phyloP scores from a whole-genome alignment of 2,888 invertebrate species.

The Crematogaster levior region DNA sequence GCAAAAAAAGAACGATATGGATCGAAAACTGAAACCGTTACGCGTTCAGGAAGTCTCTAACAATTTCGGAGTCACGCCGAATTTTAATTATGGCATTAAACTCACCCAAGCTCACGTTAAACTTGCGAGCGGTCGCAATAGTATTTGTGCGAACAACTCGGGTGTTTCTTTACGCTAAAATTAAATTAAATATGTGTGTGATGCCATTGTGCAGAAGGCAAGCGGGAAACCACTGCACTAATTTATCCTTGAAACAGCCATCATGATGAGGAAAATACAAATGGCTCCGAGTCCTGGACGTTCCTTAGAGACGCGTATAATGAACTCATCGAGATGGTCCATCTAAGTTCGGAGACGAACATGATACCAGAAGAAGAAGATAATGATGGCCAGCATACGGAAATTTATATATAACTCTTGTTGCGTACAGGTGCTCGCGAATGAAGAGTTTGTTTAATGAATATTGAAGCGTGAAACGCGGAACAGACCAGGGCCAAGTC shows the following conservation, averaged over 20 bases:
- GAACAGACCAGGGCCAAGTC: neutral
- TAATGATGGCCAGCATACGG: too few relatives aligned
- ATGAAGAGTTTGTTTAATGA: neutral
- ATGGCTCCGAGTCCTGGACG: too few relatives aligned
- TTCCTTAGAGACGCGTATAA: too few relatives aligned
- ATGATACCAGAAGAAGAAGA: too few relatives aligned
- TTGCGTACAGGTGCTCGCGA: neutral
- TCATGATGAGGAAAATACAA: too few relatives aligned
- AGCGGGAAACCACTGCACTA: too few relatives aligned
- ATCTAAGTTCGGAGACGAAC: too few relatives aligned
- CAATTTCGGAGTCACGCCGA: neutral
- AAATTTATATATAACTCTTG: neutral
- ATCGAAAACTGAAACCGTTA: slow-evolving; percentile 38
- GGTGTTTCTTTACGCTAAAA: neutral
- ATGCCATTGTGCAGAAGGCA: too few relatives aligned
- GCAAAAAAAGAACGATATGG: slow-evolving; percentile 11
- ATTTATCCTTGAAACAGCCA: too few relatives aligned
- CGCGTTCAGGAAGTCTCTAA: neutral
- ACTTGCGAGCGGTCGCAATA: neutral
- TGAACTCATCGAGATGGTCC: too few relatives aligned
- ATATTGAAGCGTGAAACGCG: slow-evolving; percentile 24
- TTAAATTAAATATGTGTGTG: neutral
- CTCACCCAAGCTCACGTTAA: neutral
- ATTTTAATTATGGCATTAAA: slow-evolving; percentile 24
- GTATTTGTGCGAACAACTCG: neutral